phyloP scores from a whole-genome alignment of 2,113 vertebrate genomes.

The Seriola dumerili region DNA sequence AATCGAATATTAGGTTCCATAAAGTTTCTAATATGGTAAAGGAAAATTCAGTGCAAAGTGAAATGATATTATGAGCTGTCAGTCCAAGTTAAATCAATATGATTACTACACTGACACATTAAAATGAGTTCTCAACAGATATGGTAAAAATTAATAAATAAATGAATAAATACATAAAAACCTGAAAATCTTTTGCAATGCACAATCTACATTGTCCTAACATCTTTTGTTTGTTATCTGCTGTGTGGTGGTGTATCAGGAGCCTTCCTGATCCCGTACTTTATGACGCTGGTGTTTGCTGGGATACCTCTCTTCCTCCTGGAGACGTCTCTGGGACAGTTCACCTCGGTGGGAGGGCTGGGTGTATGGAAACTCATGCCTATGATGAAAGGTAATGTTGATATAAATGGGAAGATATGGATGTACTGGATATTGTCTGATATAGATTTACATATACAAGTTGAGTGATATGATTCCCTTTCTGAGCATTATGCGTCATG shows the following conservation, averaged over 20 bases:
- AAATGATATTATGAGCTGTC: not conserved
- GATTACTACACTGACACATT: not conserved
- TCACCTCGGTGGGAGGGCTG: slow-evolving; percentile 89
- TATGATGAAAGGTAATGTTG: slow-evolving; percentile 92
- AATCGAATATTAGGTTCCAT: not conserved
- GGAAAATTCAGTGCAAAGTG: not conserved
- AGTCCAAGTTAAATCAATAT: not conserved
- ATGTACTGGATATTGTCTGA: not conserved
- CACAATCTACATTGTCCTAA: not conserved
- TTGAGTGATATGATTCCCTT: not conserved
- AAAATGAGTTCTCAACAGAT: not conserved
- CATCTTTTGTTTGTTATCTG: not conserved
- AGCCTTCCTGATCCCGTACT: slow-evolving; percentile 93
- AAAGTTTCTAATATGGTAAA: not conserved
- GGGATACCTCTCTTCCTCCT: slow-evolving; percentile 93
- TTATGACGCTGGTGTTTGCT: slow-evolving; percentile 91
- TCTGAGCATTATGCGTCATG: not conserved
- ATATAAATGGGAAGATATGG: not conserved
- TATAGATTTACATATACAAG: not conserved
- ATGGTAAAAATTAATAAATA: too few species aligned
- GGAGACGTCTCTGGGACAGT: slow-evolving; percentile 92
- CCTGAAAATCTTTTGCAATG: not conserved
- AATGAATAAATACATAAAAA: too few species aligned
- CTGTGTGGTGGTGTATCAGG: slow-evolving; percentile 77
- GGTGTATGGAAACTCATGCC: slow-evolving; percentile 93